Conservation (phyloP, 2,888 invertebrate genomes). For the Sphinx pinastri region DNA sequence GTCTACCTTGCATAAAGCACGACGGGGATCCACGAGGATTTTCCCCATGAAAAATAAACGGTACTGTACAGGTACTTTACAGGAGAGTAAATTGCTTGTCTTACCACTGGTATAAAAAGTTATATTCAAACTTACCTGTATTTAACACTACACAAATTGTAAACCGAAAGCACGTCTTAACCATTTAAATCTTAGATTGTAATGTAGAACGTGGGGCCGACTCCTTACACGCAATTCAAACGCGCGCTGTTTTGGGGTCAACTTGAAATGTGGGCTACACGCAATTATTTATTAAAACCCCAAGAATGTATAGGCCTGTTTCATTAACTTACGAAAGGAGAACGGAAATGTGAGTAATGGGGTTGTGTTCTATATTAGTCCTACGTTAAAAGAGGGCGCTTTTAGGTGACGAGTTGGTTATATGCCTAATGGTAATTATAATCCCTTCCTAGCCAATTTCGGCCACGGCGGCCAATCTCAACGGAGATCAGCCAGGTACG, state of each 20-base stretch:
- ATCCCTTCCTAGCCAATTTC: no score
- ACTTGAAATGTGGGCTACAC: background rate
- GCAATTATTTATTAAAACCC: conserved; percentile 1
- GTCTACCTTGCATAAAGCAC: no score
- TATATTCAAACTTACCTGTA: background rate
- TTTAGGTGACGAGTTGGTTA: background rate
- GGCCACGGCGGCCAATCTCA: no score
- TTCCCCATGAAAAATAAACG: no score
- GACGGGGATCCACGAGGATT: no score
- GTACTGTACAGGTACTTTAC: no score
- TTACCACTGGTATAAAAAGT: no score
- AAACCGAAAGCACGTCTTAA: background rate
- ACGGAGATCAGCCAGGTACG: no score
- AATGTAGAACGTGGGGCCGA: background rate
- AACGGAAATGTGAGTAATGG: background rate
- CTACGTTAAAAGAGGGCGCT: no score
- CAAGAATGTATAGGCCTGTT: conserved; percentile 2
- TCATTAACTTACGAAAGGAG: background rate
- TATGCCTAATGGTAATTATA: no score
- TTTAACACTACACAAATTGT: conserved; percentile 3
- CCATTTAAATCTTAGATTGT: background rate
- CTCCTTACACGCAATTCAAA: background rate
- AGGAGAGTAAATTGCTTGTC: no score
- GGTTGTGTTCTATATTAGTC: background rate
- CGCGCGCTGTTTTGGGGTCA: background rate